Conservation (phyloP, 1,140 invertebrate species). For the Meloidogyne chitwoodi region DNA sequence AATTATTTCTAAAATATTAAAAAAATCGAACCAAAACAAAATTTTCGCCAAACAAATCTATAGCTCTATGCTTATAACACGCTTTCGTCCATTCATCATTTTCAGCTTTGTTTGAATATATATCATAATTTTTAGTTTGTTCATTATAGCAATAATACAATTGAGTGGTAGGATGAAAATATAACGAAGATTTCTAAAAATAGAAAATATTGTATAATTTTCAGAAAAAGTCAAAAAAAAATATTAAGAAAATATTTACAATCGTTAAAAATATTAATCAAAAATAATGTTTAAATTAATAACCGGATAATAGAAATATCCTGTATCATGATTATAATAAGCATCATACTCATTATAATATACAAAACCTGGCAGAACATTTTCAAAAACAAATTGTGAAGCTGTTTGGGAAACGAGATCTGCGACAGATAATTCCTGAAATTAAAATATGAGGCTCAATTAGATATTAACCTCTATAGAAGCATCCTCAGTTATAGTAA, state of each 20-base stretch:
- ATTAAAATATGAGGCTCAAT: background rate
- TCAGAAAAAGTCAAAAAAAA: background rate
- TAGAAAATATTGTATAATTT: background rate
- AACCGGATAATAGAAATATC: slow-evolving; percentile 17
- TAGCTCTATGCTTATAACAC: background rate
- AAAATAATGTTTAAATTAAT: background rate
- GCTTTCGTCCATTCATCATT: background rate
- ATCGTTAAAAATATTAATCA: too few relatives aligned
- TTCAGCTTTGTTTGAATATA: background rate
- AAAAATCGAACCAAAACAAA: slow-evolving; percentile 12
- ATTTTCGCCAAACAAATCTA: slow-evolving; percentile 4
- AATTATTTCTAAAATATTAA: background rate
- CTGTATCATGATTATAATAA: slow-evolving; percentile 8
- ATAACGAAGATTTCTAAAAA: slow-evolving; percentile 4
- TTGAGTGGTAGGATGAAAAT: slow-evolving; percentile 7
- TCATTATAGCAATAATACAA: background rate
- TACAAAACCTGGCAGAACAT: background rate
- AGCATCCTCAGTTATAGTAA: too few relatives aligned
- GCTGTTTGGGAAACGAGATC: slow-evolving; percentile 9
- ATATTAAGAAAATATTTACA: background rate
- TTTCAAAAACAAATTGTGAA: slow-evolving; percentile 8
- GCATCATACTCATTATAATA: background rate
- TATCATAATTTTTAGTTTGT: background rate
- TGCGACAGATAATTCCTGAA: slow-evolving; percentile 2
- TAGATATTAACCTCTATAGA: too few relatives aligned